Evolutionary conservation across 2,797 vertebrate genomes (phyloP), one percentile per base, ranked within the genome.

Genomic region (Cryptoblepharus egeriae): DNA sequence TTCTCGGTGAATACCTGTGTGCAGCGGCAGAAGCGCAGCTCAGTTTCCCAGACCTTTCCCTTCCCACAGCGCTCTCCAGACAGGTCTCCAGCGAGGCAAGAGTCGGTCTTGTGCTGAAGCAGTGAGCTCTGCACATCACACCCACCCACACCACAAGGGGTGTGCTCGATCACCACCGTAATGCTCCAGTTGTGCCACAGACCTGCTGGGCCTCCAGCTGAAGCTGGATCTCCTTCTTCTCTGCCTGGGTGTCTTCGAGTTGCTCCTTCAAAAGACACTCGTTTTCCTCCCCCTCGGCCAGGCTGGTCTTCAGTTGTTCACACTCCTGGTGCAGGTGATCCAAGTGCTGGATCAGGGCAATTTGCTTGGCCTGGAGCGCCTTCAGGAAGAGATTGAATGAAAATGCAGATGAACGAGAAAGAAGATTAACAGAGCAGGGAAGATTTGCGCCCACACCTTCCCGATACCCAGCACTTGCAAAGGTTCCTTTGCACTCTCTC

Each of bases 341-440:
- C 1, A 98, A 90, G 89, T 97, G 97, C 89, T 96, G 95, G 45
- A 97, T 71, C 89, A 98, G 92, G 58, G 88, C 89, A 22, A 81
- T 96, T 87, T 97, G 97, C 92, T 98, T 98, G 67, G 89, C 93
- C 92, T 97, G 97, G 90, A 97, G 94, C n/a, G 97, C 97, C 98
- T 98, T 84, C 12, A 0, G 11, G 22, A 22, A n/a, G 81, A 63
- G 61, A 13, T 32, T 16, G 20, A 15, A 16, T 81, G 2, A 11
- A 45, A 11, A 11, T n/a, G n/a, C n/a, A n/a, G n/a, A n/a, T n/a
- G n/a, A n/a, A n/a, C n/a, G n/a, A n/a, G n/a, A n/a, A n/a, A n/a
- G n/a, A n/a, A n/a, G n/a, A n/a, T n/a, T n/a, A n/a, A n/a, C n/a
- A n/a, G n/a, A n/a, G n/a, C n/a, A n/a, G n/a, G n/a, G n/a, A n/a